phyloP scores from a whole-genome alignment of 1,140 invertebrate species.

The Diploscapter pachys region DNA sequence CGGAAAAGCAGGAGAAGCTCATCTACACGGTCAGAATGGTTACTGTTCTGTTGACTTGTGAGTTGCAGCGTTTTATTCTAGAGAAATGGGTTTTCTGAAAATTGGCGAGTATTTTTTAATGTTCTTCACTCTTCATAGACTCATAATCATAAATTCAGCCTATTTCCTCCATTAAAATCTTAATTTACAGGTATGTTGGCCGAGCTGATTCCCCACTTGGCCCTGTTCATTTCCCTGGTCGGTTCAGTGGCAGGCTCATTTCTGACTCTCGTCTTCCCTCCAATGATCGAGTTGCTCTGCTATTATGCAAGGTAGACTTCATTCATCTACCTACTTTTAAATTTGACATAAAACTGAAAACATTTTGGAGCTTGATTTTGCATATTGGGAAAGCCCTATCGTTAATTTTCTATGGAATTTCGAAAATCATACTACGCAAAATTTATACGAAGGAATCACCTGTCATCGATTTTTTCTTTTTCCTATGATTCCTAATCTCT shows the following conservation, averaged over 20 bases:
- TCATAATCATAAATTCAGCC: not conserved
- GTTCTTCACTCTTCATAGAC: not conserved
- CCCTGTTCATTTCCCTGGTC: conserved; percentile 55
- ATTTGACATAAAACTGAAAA: not conserved
- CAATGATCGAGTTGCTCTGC: conserved; percentile 53
- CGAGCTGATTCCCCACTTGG: conserved; percentile 53
- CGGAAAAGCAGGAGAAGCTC: conserved; percentile 43
- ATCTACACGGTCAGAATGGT: conserved; percentile 48
- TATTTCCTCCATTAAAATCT: not conserved
- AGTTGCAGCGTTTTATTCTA: conserved; percentile 3
- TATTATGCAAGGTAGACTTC: conserved; percentile 30
- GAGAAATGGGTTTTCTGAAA: not conserved
- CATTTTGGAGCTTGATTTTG: too few species aligned
- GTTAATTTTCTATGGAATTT: too few species aligned
- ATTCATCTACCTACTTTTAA: not conserved
- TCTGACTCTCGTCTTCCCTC: conserved; percentile 55
- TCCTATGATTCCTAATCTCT: too few species aligned
- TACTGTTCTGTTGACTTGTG: conserved; percentile 49
- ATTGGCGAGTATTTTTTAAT: not conserved
- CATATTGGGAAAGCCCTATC: too few species aligned
- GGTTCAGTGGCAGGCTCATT: conserved; percentile 51
- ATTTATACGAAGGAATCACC: not conserved
- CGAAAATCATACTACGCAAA: not conserved
- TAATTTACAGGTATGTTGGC: conserved; percentile 45
- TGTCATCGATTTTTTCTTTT: not conserved